Evolutionary conservation across 2,888 invertebrate species (phyloP), one percentile per base, ranked within the genome.

Genomic region (Calliopum simillimum): DNA sequence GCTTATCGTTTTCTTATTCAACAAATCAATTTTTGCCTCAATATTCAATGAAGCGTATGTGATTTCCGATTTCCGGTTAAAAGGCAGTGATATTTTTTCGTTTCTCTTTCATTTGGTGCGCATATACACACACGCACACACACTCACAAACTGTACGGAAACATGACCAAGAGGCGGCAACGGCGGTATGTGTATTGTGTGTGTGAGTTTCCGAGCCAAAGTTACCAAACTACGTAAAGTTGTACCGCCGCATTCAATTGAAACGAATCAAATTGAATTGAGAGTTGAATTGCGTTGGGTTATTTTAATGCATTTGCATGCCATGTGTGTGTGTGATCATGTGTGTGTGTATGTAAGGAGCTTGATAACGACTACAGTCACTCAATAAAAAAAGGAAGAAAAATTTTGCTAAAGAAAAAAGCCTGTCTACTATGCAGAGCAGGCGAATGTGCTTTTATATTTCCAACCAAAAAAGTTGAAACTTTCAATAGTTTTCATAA

Each of bases 31-130:
- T 61, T 44, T 53, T 21, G 49, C 65, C 55, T 23, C 58, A 25
- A 58, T 66, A 56, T 58, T 58, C 66, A 56, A n/a, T 66, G 56
- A 66, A 66, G 66, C 47, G 66, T 46, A 58, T 66, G 47, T 43
- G 66, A 66, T 66, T 58, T 56, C 46, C 66, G 58, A 56, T 66
- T 66, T 55, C 55, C 65, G 44, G 43, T 55, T 53, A 53, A 53
- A 64, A 53, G 51, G 14, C 21, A 6, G 51, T 44, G 19, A 23
- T 61, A 21, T 46, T 46, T 43, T 61, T 61, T 44, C n/a, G n/a
- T n/a, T 23, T 19, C 25, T 61, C 33, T 23, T 25, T 58, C 33
- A 33, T 33, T 33, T 33, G 33, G 33, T 33, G 33, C 33, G 33
- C 33, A 33, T 6, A 33, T 3, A 33, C 33, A 33, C 8, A 33